Base-by-base conservation (phyloP, 2,797 vertebrate genomes). In the Philypnodon macrostomus region DNA sequence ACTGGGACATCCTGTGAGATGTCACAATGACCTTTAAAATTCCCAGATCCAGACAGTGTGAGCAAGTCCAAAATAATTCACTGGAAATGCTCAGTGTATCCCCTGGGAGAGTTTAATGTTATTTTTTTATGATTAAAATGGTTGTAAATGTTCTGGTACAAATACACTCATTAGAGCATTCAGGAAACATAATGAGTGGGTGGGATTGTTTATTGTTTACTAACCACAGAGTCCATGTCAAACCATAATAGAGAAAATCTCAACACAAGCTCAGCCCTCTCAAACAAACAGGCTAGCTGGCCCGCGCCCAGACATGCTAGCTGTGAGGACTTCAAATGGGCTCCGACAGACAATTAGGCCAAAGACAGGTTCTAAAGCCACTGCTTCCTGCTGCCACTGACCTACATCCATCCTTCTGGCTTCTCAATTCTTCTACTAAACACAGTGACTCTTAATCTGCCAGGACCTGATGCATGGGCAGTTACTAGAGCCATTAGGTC, bases 361-460 rank as follows among this genome's bases (percentile, higher is more conserved):
- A 64, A 48, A 75, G 67, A 75, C 65, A 77, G 35, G 68, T 53
- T 64, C 66, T 50, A 72, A 83, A 75, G 67, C 66, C 46, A 59
- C 59, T 32, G 54, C 57, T 79, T 76, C 58, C 77, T 75, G 56
- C 63, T 69, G 53, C 65, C 45, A 60, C 21, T 66, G 64, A 66
- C 64, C 70, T 60, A 79, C 55, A 78, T 77, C 61, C 29, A 26
- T 57, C 32, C 32, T 48, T 52, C 56, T 58, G 18, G 17, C 24
- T 57, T 41, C 59, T 56, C 63, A n/a, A n/a, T n/a, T 53, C 2
- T 9, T 44, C 23, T 41, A 5, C 13, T 15, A 1, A 15, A 24
- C 32, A 40, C 26, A 30, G 41, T 45, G 15, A 67, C 17, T 67
- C 41, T 33, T 65, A 36, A 58, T 47, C 37, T 39, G 38, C 52